Evolutionary conservation across 2,888 invertebrate species (phyloP).

Genomic region (Tetranychus truncatus): DNA sequence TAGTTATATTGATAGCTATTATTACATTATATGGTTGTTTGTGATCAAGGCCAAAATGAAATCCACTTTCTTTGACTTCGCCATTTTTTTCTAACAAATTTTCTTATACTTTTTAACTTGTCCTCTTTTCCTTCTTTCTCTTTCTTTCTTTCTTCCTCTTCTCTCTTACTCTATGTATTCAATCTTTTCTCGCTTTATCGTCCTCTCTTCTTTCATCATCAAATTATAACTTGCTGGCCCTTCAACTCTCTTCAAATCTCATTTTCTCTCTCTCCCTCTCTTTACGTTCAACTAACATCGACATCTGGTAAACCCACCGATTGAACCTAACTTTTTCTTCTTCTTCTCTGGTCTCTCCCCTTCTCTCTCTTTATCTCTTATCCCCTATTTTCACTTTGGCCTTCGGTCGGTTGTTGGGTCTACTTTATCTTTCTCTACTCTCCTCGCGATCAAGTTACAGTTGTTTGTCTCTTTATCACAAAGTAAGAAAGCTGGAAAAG

Average conservation of each 20-base stretch:
- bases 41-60: neutral
- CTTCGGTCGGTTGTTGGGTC: neutral
- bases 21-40: neutral
- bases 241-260: neutral
- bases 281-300: no score
- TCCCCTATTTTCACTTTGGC: neutral
- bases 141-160: neutral
- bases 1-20: no score
- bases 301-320: neutral
- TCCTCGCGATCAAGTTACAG: neutral
- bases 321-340: neutral
- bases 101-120: neutral
- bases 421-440: neutral
- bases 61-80: neutral
- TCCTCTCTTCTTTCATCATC: neutral
- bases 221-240: neutral
- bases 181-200: neutral
- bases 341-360: constrained; percentile 1
- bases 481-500: neutral
- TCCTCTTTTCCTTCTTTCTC: neutral
- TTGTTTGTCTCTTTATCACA: neutral
- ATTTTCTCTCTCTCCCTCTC: constrained; percentile 6
- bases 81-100: neutral
- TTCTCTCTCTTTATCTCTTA: neutral
- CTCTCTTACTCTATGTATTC: neutral